Conservation (phyloP, 2,113 vertebrate genomes). For the Brachyistius frenatus region DNA sequence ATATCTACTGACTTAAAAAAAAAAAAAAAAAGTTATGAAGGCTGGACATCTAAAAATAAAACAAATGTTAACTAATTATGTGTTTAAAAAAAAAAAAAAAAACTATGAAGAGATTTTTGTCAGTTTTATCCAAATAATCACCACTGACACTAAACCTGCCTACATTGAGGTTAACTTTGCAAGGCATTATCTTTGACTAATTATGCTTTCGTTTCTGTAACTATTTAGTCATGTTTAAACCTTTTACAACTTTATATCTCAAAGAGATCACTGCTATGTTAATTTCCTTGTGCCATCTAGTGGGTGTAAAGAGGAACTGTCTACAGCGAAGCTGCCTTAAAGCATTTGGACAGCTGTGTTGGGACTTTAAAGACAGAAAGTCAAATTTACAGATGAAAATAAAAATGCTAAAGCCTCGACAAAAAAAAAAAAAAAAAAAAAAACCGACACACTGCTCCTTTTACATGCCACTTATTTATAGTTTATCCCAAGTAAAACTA, state of each 20-base stretch:
- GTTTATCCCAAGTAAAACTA: not conserved
- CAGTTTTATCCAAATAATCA: not conserved
- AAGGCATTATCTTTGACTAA: not conserved
- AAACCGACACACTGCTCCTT: not conserved
- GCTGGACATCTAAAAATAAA: too few relatives aligned
- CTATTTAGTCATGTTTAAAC: not conserved
- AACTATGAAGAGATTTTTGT: too few relatives aligned
- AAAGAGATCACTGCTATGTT: not conserved
- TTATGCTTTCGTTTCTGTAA: not conserved
- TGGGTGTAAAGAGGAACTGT: not conserved
- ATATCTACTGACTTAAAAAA: too few relatives aligned
- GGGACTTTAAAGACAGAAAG: too few relatives aligned
- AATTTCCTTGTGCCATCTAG: not conserved
- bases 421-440: not conserved
- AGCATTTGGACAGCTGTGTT: too few relatives aligned
- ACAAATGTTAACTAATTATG: not conserved
- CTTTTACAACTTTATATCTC: not conserved
- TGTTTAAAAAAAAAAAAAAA: not conserved
- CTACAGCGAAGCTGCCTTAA: too few relatives aligned
- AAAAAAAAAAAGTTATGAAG: too few relatives aligned
- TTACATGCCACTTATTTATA: not conserved
- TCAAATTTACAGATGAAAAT: too few relatives aligned
- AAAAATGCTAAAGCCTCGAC: too few relatives aligned
- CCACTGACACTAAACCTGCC: not conserved
- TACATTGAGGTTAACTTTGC: too few relatives aligned